Percentiles rank a stretch among this genome's conserved stretches.
Conservation (phyloP, 2,113 vertebrate genomes). For the Ornithorhynchus anatinus region DNA sequence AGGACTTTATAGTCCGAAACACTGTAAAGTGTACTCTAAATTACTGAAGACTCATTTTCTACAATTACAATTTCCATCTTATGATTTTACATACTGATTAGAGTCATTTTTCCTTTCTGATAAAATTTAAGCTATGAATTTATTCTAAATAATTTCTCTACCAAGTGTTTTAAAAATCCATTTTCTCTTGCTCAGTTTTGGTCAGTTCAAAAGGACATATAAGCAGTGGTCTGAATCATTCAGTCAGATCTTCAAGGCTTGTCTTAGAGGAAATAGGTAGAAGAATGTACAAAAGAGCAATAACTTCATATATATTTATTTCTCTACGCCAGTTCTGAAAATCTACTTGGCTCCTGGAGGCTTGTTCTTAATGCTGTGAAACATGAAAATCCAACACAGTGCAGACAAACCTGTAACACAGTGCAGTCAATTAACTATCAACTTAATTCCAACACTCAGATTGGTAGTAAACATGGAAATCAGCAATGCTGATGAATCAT, state of each 20-base stretch:
- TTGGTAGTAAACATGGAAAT: neutral
- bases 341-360: neutral
- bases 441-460: neutral
- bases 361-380: neutral
- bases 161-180: conserved; percentile 17
- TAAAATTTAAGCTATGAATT: conserved; percentile 30
- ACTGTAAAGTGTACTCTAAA: conserved; percentile 56
- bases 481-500: neutral
- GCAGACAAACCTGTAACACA: neutral
- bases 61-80: conserved; percentile 64
- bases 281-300: neutral
- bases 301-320: neutral
- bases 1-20: conserved; percentile 64
- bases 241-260: neutral
- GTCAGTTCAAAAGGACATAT: conserved; percentile 15
- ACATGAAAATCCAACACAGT: conserved; percentile 1
- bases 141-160: conserved; percentile 37
- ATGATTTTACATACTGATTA: conserved; percentile 54
- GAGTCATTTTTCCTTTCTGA: conserved; percentile 34
- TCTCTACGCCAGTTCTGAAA: neutral
- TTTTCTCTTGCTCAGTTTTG: conserved; percentile 9
- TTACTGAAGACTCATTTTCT: conserved; percentile 63
- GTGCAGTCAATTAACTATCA: neutral
- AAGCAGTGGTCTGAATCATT: neutral
- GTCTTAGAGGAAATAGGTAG: conserved; percentile 5